These are phyloP conservation scores for Drosophila nigromelanica DNA, from an alignment of 1,140 invertebrate species.

Conservation along the genomic window DNA sequence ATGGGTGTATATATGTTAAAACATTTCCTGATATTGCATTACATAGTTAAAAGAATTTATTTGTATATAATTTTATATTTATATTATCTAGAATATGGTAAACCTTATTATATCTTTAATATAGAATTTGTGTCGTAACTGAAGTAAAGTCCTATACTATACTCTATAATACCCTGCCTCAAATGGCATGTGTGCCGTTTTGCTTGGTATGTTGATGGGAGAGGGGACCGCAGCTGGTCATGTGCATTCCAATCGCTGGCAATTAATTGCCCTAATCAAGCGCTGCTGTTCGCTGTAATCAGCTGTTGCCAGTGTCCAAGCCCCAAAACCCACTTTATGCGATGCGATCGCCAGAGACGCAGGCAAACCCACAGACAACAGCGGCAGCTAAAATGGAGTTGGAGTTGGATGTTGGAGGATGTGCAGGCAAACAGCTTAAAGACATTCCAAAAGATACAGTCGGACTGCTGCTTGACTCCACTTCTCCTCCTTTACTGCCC, in stretches of 20 bases:
- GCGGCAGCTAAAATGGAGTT: conserved; percentile 2
- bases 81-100: not conserved
- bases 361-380: conserved; percentile 8
- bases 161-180: conserved; percentile 20
- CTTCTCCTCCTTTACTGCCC: not conserved
- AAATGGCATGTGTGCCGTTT: conserved; percentile 39
- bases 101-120: not conserved
- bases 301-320: conserved; percentile 63
- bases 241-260: conserved; percentile 48
- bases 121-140: not conserved
- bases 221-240: not conserved
- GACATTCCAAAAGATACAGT: conserved; percentile 34
- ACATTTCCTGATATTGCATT: conserved; percentile 31
- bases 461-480: not conserved
- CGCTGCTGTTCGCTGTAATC: conserved; percentile 54
- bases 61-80: too few relatives aligned
- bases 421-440: conserved; percentile 26
- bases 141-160: conserved; percentile 6
- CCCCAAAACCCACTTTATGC: conserved; percentile 55
- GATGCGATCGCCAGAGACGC: conserved; percentile 24
- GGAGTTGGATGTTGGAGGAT: not conserved
- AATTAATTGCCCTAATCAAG: conserved; percentile 77
- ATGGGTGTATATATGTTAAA: not conserved
- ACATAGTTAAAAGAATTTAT: too few relatives aligned
- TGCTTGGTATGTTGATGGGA: conserved; percentile 10